Percentiles rank a stretch among this genome's conserved stretches.
These are phyloP conservation scores for Elysia crispata DNA, from an alignment of 2,888 invertebrate genomes.

Conservation along the genomic window DNA sequence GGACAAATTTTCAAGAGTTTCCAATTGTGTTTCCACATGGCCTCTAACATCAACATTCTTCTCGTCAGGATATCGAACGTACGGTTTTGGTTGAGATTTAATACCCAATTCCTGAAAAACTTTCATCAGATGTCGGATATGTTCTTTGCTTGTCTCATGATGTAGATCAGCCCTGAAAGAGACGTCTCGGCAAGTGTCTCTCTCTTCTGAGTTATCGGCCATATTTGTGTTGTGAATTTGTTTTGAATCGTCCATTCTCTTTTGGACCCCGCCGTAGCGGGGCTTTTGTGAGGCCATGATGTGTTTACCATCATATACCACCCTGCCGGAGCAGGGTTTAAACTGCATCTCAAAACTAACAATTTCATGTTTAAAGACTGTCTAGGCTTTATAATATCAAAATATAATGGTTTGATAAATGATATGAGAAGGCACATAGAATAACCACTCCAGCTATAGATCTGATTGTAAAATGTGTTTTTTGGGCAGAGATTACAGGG, in stretches of 20 bases:
- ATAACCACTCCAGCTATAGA: no score
- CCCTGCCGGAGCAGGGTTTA: conserved; percentile 17
- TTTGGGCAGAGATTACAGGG: no score
- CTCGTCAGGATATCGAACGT: not conserved
- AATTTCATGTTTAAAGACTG: no score
- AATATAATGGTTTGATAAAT: no score
- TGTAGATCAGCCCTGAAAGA: no score
- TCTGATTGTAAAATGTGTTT: no score
- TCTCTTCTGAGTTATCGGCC: not conserved
- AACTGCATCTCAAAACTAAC: no score
- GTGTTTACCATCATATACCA: not conserved
- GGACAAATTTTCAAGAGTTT: not conserved
- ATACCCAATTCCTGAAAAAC: conserved; percentile 10
- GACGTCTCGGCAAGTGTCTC: not conserved
- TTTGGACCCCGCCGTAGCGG: conserved; percentile 27
- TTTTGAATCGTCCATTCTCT: not conserved
- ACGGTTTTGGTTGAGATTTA: not conserved
- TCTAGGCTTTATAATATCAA: no score
- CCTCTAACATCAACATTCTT: not conserved
- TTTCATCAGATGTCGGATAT: no score
- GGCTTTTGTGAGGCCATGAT: conserved; percentile 19
- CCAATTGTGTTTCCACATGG: no score
- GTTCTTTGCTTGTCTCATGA: no score
- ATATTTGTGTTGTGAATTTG: not conserved
- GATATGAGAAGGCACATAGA: no score